These are phyloP conservation scores for Minunthozetes semirufus DNA, from an alignment of 2,888 invertebrate genomes.

Conservation along the genomic window DNA sequence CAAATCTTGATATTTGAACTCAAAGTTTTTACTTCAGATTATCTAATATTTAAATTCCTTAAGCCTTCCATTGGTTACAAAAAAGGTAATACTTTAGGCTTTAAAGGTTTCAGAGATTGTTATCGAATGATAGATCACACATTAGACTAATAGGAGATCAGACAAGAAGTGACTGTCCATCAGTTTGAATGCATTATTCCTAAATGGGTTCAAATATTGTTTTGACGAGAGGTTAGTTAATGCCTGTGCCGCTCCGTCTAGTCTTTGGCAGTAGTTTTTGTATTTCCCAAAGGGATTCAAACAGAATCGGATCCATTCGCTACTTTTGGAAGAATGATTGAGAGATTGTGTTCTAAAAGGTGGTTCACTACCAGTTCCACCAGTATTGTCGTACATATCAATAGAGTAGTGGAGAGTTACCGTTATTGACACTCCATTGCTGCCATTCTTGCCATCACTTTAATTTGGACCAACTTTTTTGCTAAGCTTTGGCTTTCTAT, in stretches of 20 bases:
- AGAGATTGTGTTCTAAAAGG: slow-evolving; percentile 10
- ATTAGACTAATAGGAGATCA: too few relatives aligned
- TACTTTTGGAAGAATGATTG: not conserved
- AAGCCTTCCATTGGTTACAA: too few relatives aligned
- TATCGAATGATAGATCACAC: too few relatives aligned
- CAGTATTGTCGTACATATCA: not conserved
- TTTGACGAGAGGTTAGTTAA: not conserved
- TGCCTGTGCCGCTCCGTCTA: not conserved
- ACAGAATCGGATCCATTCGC: not conserved
- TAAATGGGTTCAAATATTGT: not conserved
- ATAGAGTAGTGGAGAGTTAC: too few relatives aligned
- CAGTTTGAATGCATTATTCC: too few relatives aligned
- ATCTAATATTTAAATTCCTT: too few relatives aligned
- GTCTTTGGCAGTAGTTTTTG: not conserved
- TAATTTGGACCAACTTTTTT: not conserved
- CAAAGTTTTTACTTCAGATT: not conserved
- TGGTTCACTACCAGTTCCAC: not conserved
- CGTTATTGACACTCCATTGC: not conserved
- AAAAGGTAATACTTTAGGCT: too few relatives aligned
- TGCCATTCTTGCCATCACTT: not conserved
- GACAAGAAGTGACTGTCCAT: too few relatives aligned
- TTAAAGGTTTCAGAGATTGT: too few relatives aligned
- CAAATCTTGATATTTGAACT: not conserved
- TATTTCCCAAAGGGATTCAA: not conserved
- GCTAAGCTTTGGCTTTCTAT: not conserved